Evolutionary conservation across 2,113 vertebrate genomes (phyloP).

Genomic region (Archocentrus centrarchus): DNA sequence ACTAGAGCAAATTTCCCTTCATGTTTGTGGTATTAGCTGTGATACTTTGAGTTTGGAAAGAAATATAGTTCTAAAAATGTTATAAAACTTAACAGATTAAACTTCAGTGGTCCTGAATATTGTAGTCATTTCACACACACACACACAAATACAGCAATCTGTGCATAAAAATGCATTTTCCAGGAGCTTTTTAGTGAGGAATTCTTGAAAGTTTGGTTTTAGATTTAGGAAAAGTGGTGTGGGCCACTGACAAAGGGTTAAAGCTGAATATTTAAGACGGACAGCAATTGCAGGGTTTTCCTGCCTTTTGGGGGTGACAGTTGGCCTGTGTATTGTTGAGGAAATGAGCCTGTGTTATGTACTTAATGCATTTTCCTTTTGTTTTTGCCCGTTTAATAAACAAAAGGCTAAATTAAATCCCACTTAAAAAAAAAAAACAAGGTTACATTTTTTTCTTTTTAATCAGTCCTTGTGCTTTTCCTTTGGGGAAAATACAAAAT

Average conservation of each 20-base stretch:
- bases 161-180: not conserved
- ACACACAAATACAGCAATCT: fast-evolving
- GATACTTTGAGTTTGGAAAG: not conserved
- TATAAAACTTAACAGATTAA: not conserved
- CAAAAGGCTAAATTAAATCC: no score
- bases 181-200: not conserved
- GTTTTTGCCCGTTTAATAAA: not conserved
- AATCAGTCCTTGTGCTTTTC: no score
- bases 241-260: not conserved
- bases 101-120: no score
- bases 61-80: not conserved
- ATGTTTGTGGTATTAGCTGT: not conserved
- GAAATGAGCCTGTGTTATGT: not conserved
- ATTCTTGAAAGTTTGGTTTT: not conserved
- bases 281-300: not conserved
- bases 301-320: not conserved
- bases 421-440: no score
- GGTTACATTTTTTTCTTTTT: no score
- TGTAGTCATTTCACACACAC: no score
- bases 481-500: not conserved
- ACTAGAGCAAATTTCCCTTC: not conserved
- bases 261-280: conserved; percentile 1
- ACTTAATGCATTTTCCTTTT: not conserved
- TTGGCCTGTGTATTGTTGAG: not conserved
- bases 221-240: not conserved